phyloP scores from a whole-genome alignment of 2,888 invertebrate genomes.

The Nasonia oneida region DNA sequence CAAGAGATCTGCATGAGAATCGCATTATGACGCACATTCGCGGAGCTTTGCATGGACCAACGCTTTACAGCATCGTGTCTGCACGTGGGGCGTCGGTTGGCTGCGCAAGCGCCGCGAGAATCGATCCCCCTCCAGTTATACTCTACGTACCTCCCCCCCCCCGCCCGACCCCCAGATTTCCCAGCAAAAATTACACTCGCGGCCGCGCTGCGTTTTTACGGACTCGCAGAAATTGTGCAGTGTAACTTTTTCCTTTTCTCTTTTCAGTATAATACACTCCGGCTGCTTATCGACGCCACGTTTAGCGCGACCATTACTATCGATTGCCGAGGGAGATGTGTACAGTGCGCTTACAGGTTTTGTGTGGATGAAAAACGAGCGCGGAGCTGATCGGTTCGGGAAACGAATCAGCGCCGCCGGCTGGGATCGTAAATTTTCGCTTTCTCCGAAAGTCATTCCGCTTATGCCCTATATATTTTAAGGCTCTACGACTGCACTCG shows the following conservation, averaged over 20 bases:
- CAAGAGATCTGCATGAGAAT: neutral
- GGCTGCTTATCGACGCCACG: neutral
- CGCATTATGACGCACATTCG: neutral
- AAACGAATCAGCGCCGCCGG: neutral
- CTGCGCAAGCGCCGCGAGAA: constrained; percentile 75
- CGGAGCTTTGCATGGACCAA: neutral
- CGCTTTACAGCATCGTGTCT: neutral
- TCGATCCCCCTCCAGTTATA: constrained; percentile 75
- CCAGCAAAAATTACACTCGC: neutral
- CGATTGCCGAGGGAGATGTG: neutral
- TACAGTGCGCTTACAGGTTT: neutral
- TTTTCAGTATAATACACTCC: neutral
- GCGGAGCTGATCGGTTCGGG: neutral
- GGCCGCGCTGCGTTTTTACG: neutral
- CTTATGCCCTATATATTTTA: too few relatives aligned
- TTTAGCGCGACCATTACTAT: neutral
- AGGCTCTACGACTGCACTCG: too few relatives aligned
- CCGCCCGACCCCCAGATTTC: neutral
- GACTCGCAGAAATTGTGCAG: neutral
- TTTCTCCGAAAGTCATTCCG: neutral
- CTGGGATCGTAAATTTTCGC: neutral
- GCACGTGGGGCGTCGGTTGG: constrained; percentile 70
- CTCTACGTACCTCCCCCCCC: neutral
- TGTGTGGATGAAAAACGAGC: neutral
- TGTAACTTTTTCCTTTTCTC: neutral